These are phyloP conservation scores for Pseudotriccus pelzelni DNA, from an alignment of 2,797 vertebrate species.

Conservation along the genomic window DNA sequence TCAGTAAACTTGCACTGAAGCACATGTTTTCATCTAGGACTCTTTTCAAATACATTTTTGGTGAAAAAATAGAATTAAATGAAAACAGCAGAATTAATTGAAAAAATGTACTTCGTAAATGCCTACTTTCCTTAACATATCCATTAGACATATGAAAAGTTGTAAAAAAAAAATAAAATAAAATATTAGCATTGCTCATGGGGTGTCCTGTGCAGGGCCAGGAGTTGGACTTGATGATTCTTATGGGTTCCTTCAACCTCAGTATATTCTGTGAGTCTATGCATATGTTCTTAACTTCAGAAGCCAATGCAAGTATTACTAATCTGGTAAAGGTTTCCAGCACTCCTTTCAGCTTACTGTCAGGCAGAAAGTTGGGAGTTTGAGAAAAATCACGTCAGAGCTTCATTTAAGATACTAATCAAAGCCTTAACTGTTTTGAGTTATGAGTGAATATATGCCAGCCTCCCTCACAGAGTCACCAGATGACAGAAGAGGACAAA, in stretches of 20 bases:
- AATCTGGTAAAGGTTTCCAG: background rate
- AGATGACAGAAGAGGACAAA: background rate
- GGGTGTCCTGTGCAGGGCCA: background rate
- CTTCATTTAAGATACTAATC: background rate
- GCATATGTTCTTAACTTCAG: background rate
- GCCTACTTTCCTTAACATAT: background rate
- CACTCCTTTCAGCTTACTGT: background rate
- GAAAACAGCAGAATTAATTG: background rate
- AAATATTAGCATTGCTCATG: background rate
- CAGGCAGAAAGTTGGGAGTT: background rate
- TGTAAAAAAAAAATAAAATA: background rate
- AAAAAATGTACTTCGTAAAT: background rate
- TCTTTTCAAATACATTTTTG: background rate
- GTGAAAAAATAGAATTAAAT: background rate
- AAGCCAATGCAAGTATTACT: background rate
- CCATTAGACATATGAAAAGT: background rate
- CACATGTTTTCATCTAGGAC: background rate
- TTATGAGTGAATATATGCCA: background rate
- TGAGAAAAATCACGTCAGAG: background rate
- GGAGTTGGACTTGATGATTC: background rate
- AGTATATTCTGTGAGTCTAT: background rate
- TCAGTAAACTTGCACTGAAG: background rate
- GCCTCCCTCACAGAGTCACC: background rate
- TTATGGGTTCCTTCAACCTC: background rate
- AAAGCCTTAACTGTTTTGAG: background rate